These are phyloP conservation scores for Actinia tenebrosa DNA, from an alignment of 64 coral and sea anemone genomes.

Conservation along the genomic window DNA sequence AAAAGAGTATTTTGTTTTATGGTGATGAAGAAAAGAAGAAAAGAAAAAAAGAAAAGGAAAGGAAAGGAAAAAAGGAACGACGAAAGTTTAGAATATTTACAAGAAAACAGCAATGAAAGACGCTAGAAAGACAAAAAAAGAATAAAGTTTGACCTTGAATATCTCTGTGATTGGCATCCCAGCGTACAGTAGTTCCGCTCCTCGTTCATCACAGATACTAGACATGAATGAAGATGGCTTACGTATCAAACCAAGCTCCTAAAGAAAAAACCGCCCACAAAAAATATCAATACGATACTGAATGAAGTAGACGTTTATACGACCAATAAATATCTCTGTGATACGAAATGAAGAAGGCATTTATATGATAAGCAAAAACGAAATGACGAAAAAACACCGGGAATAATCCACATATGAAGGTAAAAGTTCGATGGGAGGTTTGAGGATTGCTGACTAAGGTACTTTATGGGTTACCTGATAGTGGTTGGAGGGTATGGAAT, in stretches of 20 bases:
- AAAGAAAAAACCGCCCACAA: neutral
- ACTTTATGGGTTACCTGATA: slow-evolving; percentile 64
- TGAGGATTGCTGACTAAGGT: no score
- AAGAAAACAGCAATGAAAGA: no score
- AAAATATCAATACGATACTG: no score
- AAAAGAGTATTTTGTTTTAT: no score
- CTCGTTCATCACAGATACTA: slow-evolving; percentile 98
- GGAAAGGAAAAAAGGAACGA: neutral
- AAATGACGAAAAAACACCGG: no score
- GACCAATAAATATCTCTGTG: no score
- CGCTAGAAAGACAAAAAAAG: neutral
- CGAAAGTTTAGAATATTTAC: neutral
- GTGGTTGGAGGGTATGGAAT: slow-evolving; percentile 17
- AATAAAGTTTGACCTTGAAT: slow-evolving; percentile 49
- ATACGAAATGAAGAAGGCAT: no score
- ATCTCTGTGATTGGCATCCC: slow-evolving; percentile 97
- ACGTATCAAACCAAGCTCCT: slow-evolving; percentile 96
- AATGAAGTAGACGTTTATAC: no score
- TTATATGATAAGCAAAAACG: no score
- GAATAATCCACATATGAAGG: no score
- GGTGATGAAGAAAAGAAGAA: neutral
- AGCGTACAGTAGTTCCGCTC: slow-evolving; percentile 93
- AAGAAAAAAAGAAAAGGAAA: neutral
- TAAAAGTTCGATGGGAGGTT: no score
- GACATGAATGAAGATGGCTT: slow-evolving; percentile 99